These are phyloP conservation scores for Gephyroberyx darwinii DNA, from an alignment of 2,797 vertebrate species.

Conservation along the genomic window DNA sequence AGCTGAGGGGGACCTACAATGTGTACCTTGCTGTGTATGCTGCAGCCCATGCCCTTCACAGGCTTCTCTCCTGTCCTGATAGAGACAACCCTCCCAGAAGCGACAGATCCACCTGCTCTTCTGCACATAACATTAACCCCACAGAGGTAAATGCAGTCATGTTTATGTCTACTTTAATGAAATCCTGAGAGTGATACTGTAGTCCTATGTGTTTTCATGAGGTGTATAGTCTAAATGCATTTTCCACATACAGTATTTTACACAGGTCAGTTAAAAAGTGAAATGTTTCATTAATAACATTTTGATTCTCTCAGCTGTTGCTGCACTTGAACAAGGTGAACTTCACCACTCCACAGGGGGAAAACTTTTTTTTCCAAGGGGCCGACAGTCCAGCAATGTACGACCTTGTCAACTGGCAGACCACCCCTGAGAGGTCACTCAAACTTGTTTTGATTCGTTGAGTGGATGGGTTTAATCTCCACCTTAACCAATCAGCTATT, in stretches of 20 bases:
- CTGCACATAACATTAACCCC: conserved; percentile 59
- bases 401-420: conserved; percentile 83
- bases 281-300: not conserved
- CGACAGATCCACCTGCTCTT: conserved; percentile 55
- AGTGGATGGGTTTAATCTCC: conserved; percentile 73
- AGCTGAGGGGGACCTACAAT: conserved; percentile 76
- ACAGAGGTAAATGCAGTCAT: conserved; percentile 60
- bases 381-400: conserved; percentile 77
- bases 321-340: conserved; percentile 71
- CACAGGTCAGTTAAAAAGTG: too few species aligned
- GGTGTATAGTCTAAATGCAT: not conserved
- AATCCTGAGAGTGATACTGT: too few species aligned
- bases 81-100: conserved; percentile 23
- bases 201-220: not conserved
- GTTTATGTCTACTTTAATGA: not conserved
- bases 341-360: conserved; percentile 77
- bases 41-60: conserved; percentile 78
- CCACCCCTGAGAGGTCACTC: conserved; percentile 51
- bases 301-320: conserved; percentile 64
- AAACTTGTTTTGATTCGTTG: conserved; percentile 70
- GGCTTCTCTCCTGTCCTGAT: conserved; percentile 67
- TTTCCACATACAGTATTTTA: not conserved
- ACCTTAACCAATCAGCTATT: conserved; percentile 75
- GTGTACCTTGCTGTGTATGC: conserved; percentile 81
- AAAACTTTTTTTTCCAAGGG: conserved; percentile 76